A percentile compares a stretch with the other conserved stretches of the same genome.
Evolutionary conservation across 2,797 vertebrate genomes (phyloP).

Genomic region (Rhinophrynus dorsalis): DNA sequence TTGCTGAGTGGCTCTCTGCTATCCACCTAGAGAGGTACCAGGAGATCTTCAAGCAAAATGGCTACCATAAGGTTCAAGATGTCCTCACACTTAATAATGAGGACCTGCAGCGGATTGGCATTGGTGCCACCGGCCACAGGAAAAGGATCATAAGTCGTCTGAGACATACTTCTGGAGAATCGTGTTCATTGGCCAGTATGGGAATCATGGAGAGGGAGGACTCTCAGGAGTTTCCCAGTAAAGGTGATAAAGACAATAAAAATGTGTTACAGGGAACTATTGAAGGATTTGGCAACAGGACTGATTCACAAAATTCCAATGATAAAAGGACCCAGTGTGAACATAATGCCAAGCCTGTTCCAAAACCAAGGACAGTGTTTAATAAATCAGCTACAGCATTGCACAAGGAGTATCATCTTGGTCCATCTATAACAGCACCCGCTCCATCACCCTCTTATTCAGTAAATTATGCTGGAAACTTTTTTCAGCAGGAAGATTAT

Average conservation of each 20-base stretch:
- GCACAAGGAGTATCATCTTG: conserved; percentile 44
- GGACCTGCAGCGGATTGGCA: conserved; percentile 79
- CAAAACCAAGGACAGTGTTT: conserved; percentile 91
- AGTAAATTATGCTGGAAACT: conserved; percentile 54
- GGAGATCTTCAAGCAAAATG: conserved; percentile 77
- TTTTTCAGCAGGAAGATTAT: conserved; percentile 64
- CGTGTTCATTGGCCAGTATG: conserved; percentile 34
- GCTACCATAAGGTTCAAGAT: conserved; percentile 77
- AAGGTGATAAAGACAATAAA: conserved; percentile 38
- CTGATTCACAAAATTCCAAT: not conserved
- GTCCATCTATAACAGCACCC: conserved; percentile 39
- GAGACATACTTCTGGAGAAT: not conserved
- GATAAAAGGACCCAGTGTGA: conserved; percentile 49
- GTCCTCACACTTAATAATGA: conserved; percentile 74
- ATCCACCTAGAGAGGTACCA: conserved; percentile 91
- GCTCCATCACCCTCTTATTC: not conserved
- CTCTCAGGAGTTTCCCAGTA: not conserved
- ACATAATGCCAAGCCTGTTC: conserved; percentile 73
- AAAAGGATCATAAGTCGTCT: conserved; percentile 87
- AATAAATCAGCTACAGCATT: conserved; percentile 59
- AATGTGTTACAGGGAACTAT: not conserved
- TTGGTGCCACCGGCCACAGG: conserved; percentile 90
- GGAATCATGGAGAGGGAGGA: conserved; percentile 13
- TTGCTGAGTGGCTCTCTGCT: conserved; percentile 81
- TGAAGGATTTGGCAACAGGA: not conserved